phyloP scores from a whole-genome alignment of 2,888 invertebrate species.

The Octonoba sinensis region DNA sequence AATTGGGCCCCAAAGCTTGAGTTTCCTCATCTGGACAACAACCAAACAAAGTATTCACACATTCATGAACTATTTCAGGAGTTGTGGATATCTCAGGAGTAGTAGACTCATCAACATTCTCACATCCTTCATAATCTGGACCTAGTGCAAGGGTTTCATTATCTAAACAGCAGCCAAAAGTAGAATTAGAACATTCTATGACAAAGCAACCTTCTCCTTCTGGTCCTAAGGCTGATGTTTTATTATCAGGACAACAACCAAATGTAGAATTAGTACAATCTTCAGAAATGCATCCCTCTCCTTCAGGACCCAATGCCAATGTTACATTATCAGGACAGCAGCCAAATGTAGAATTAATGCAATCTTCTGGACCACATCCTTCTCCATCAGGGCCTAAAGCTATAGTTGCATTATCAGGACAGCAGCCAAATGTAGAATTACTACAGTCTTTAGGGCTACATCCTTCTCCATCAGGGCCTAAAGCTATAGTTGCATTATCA shows the following conservation, averaged over 20 bases:
- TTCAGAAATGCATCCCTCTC: conserved; percentile 66
- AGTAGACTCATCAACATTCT: conserved; percentile 70
- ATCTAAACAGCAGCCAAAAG: conserved; percentile 78
- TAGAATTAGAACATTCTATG: conserved; percentile 17
- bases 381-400: conserved; percentile 74
- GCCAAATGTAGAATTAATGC: conserved; percentile 65
- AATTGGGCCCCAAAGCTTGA: conserved; percentile 66
- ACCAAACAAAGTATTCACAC: conserved; percentile 74
- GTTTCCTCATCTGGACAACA: conserved; percentile 86
- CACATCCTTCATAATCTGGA: conserved; percentile 77
- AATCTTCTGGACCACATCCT: conserved; percentile 66
- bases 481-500: conserved; percentile 76
- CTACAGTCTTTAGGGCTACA: conserved; percentile 65
- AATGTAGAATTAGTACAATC: conserved; percentile 76
- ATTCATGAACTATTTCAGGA: conserved; percentile 50
- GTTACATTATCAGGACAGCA: conserved; percentile 87
- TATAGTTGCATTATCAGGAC: conserved; percentile 72
- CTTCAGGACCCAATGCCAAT: conserved; percentile 83
- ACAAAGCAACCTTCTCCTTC: conserved; percentile 59
- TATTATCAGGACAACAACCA: conserved; percentile 76
- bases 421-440: conserved; percentile 74
- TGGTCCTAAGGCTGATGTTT: conserved; percentile 54
- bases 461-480: conserved; percentile 72
- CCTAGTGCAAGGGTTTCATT: conserved; percentile 82
- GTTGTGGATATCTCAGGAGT: conserved; percentile 7